phyloP scores from a whole-genome alignment of 2,797 vertebrate genomes.

The Sebastes paucispinis region DNA sequence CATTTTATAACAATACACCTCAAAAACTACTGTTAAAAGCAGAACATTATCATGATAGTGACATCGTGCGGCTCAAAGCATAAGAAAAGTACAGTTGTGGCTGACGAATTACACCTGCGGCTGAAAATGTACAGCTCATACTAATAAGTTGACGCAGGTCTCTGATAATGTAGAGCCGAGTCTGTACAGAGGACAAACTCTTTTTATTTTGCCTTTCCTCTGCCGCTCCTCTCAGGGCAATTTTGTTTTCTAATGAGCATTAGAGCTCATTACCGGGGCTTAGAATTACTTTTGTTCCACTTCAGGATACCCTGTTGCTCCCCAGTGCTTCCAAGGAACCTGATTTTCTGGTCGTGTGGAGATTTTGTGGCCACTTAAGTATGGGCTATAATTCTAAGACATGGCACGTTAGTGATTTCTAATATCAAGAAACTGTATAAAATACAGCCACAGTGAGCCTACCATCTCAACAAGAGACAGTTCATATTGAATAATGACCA shows the following conservation, averaged over 20 bases:
- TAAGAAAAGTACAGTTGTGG: neutral
- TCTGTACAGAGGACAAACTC: neutral
- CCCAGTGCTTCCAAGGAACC: conserved; percentile 13
- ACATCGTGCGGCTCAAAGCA: neutral
- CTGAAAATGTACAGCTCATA: neutral
- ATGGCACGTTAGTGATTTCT: neutral
- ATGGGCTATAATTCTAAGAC: neutral
- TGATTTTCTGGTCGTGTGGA: conserved; percentile 17
- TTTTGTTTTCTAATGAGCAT: conserved; percentile 38
- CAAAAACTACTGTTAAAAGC: neutral
- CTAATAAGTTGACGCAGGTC: neutral
- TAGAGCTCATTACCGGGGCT: conserved; percentile 47
- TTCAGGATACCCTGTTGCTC: conserved; percentile 32
- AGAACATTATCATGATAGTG: neutral
- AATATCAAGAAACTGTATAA: neutral
- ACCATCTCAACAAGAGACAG: neutral
- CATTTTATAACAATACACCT: neutral
- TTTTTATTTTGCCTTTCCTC: neutral
- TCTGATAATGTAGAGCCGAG: neutral
- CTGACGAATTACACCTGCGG: neutral
- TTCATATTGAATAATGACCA: neutral
- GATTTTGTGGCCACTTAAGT: conserved; percentile 3
- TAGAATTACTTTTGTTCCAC: conserved; percentile 57
- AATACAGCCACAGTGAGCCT: neutral
- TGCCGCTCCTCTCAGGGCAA: conserved; percentile 1